These are phyloP conservation scores for Ranitomeya variabilis DNA, from an alignment of 2,113 vertebrate genomes.

Conservation along the genomic window DNA sequence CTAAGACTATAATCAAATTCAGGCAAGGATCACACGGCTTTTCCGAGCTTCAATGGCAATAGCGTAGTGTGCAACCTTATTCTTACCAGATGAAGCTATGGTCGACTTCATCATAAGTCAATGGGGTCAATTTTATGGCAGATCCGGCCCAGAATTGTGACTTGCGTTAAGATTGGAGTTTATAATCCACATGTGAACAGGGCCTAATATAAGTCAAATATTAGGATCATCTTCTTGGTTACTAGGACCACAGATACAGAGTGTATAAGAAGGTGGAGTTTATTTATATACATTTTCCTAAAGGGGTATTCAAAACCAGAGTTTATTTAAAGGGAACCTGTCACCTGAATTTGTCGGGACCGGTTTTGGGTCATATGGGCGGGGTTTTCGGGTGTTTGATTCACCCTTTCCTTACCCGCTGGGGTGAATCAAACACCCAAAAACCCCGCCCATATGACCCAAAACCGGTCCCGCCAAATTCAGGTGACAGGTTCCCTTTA, in stretches of 20 bases:
- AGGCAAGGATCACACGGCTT: background rate
- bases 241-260: background rate
- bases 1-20: background rate
- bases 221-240: background rate
- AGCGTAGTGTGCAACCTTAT: background rate
- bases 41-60: background rate
- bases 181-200: background rate
- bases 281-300: background rate
- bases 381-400: no score
- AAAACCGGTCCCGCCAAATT: no score
- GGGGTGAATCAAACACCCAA: no score
- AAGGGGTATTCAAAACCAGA: no score
- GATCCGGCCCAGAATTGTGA: background rate
- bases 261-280: background rate
- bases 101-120: background rate
- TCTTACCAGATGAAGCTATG: background rate
- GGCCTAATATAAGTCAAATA: background rate
- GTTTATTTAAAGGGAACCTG: no score
- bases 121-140: background rate
- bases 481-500: no score
- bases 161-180: background rate
- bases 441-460: no score
- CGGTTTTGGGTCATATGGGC: no score
- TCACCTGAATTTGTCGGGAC: no score
- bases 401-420: no score